Conservation (phyloP, 2,888 invertebrate species). For the Troilus luridus region DNA sequence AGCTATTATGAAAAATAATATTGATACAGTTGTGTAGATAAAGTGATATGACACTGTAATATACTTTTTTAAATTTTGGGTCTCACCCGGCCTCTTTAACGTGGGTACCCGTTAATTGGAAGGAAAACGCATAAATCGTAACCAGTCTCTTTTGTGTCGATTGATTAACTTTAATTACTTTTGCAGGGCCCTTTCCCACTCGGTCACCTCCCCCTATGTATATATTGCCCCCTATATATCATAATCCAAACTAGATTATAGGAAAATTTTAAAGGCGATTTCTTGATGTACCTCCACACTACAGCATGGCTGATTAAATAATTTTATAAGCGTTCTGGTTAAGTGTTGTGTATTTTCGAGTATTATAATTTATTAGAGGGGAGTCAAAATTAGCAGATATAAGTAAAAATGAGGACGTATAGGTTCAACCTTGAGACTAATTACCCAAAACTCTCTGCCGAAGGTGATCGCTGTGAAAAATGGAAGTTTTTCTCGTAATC, state of each 20-base stretch:
- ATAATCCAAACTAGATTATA: too few relatives aligned
- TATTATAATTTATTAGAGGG: background rate
- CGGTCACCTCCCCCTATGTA: too few relatives aligned
- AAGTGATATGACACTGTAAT: background rate
- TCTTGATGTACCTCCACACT: too few relatives aligned
- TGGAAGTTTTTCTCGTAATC: background rate
- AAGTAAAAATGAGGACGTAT: background rate
- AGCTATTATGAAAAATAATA: background rate
- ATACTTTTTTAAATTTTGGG: too few relatives aligned
- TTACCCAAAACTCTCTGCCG: background rate
- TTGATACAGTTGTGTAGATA: background rate
- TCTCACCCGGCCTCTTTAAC: too few relatives aligned
- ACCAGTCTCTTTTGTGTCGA: too few relatives aligned
- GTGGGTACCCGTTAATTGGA: too few relatives aligned
- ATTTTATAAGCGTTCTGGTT: background rate
- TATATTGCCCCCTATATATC: too few relatives aligned
- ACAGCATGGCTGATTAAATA: background rate
- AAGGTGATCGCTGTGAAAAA: constrained; percentile 12
- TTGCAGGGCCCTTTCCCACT: too few relatives aligned
- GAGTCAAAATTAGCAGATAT: background rate
- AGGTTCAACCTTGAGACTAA: background rate
- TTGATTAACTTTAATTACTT: too few relatives aligned
- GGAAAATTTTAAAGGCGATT: too few relatives aligned
- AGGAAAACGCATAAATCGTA: too few relatives aligned
- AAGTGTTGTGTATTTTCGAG: background rate